phyloP scores from a whole-genome alignment of 1,140 invertebrate genomes.

The Trissolcus basalis region DNA sequence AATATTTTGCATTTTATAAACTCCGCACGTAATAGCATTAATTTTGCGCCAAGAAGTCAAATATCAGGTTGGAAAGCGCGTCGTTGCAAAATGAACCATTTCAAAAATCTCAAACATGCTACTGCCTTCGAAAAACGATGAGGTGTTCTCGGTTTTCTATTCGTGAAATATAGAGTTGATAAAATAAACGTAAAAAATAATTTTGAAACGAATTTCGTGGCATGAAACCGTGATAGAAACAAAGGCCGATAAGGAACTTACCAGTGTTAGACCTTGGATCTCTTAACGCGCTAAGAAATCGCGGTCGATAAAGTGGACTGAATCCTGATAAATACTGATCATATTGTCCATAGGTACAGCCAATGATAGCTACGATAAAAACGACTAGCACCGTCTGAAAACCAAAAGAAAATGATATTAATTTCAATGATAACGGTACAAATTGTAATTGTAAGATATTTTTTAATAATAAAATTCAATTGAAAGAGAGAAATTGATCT shows the following conservation, averaged over 20 bases:
- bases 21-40: background rate
- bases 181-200: background rate
- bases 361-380: conserved; percentile 61
- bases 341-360: conserved; percentile 65
- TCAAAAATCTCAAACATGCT: no score
- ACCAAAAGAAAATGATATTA: conserved; percentile 7
- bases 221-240: background rate
- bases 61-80: no score
- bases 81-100: no score
- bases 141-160: no score
- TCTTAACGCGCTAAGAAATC: conserved; percentile 60
- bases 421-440: background rate
- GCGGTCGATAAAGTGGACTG: conserved; percentile 62
- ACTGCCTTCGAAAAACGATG: no score
- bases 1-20: background rate
- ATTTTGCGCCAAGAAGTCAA: background rate
- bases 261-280: conserved; percentile 72
- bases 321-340: conserved; percentile 70
- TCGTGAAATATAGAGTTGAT: no score
- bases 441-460: no score
- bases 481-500: background rate
- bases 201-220: background rate
- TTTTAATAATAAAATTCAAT: no score
- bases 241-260: conserved; percentile 20
- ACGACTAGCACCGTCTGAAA: conserved; percentile 67